Conservation (phyloP, 2,797 vertebrate genomes). For the Aphelocoma californica region DNA sequence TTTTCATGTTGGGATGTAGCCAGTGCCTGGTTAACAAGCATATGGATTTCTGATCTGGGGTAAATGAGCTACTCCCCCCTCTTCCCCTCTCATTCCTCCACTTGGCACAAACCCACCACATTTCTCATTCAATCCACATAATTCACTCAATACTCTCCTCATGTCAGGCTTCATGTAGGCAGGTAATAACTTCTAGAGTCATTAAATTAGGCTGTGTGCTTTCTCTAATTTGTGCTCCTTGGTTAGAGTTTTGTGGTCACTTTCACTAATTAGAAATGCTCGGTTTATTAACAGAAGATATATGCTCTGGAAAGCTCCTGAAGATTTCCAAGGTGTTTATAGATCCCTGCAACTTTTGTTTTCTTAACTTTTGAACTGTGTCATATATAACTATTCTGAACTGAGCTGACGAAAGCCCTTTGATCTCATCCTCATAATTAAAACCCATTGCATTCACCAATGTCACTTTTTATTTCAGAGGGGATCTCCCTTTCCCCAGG, state of each 20-base stretch:
- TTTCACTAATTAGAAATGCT: conserved; percentile 33
- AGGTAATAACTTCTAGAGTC: conserved; percentile 53
- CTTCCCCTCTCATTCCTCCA: neutral
- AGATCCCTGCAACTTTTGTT: neutral
- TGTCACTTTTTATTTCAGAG: neutral
- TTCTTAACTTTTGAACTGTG: neutral
- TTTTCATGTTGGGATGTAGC: conserved; percentile 54
- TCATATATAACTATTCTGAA: neutral
- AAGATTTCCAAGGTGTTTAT: neutral
- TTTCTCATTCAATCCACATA: conserved; percentile 23
- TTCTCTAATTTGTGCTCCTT: conserved; percentile 47
- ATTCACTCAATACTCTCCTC: conserved; percentile 36
- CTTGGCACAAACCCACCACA: neutral
- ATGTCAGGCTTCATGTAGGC: neutral
- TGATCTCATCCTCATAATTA: neutral
- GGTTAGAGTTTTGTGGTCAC: conserved; percentile 42
- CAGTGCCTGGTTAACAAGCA: conserved; percentile 50
- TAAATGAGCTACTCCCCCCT: conserved; percentile 41
- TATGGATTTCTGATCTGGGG: conserved; percentile 62
- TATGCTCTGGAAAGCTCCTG: neutral
- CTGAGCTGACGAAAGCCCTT: neutral
- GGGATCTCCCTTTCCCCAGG: neutral
- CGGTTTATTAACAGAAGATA: conserved; percentile 16
- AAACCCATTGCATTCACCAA: neutral
- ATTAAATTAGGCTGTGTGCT: conserved; percentile 51